Percentiles rank a stretch among this genome's conserved stretches.
Evolutionary conservation across 2,113 vertebrate genomes (phyloP).

Genomic region (Trichechus manatus): DNA sequence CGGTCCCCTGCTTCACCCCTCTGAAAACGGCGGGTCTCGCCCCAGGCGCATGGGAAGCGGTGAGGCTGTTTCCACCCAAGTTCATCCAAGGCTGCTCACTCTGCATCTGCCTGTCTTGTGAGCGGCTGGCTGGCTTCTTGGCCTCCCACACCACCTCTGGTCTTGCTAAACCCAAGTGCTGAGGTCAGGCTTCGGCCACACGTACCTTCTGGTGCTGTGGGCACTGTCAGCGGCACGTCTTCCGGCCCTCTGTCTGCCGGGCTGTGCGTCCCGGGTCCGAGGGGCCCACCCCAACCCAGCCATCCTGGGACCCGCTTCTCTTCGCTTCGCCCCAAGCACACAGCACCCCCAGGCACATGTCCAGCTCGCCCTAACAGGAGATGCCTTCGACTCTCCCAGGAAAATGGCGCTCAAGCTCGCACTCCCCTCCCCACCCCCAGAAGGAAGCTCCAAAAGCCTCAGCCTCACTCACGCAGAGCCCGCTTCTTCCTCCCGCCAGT

Average conservation of each 20-base stretch:
- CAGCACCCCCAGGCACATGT: neutral
- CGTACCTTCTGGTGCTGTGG: constrained; percentile 14
- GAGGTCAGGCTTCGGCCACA: neutral
- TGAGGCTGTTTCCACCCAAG: rapidly evolving
- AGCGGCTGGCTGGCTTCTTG: neutral
- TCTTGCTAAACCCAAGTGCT: neutral
- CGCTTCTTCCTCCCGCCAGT: neutral
- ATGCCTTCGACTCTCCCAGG: neutral
- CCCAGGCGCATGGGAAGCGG: neutral
- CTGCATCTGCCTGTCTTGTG: neutral
- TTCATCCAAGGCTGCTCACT: neutral
- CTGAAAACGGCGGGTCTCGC: neutral
- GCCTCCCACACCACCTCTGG: neutral
- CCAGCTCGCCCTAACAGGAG: neutral
- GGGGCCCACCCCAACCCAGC: constrained; percentile 39
- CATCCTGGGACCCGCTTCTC: constrained; percentile 74
- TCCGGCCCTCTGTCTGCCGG: neutral
- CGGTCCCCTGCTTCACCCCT: neutral
- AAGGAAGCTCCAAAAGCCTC: constrained; percentile 14
- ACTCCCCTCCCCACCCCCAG: neutral
- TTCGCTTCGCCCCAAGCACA: constrained; percentile 51
- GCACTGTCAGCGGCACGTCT: neutral
- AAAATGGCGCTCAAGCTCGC: neutral
- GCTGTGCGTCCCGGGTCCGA: neutral
- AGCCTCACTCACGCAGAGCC: neutral